Base-by-base conservation (phyloP, 2,113 vertebrate species). In the Symphodus melops region DNA sequence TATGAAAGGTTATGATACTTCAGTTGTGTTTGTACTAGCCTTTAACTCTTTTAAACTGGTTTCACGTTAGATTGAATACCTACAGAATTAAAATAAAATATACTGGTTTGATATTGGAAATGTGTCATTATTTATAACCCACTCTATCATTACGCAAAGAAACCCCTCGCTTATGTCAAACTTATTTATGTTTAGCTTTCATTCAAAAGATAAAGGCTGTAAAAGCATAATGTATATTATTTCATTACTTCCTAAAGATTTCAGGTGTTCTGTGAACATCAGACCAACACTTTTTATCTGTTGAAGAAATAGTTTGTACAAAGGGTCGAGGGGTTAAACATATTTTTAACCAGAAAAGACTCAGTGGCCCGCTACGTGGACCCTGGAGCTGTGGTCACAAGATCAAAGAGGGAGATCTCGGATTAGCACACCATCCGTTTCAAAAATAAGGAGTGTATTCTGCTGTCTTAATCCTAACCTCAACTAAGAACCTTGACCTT, bases 381-480 rank as follows among this genome's bases (percentile, higher is more conserved):
- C 84, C 82, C 73, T 58, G 68, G 79, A 88, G 58, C 67, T 74
- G 58, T 78, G 77, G 79, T 88, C 83, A 79, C 68, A 78, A 83
- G 84, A 90, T 90, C 84, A 89, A 64, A 90, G 81, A 72, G 76
- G 72, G 72, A 79, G 46, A 55, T 63, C 56, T 70, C 54, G 77
- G 89, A 89, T 93, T 91, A 92, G 82, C 79, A 86, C 39, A 28
- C 19, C 82, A 88, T 82, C 80, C 69, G 0, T 79, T 88, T 60
- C 68, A 74, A 70, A 85, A 91, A 82, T 71, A 79, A 85, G 60
- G 41, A 77, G 79, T 36, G 49, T 46, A 52, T 64, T 84, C 78
- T 75, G 82, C 61, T 1, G 23, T 83, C 71, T 79, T 89, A 91
- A 91, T 90, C 81, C 76, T 84, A 86, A 78, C 77, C 75, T 66